A percentile compares a stretch with the other conserved stretches of the same genome.
phyloP scores from a whole-genome alignment of 2,113 vertebrate species.

The Notothenia coriiceps region DNA sequence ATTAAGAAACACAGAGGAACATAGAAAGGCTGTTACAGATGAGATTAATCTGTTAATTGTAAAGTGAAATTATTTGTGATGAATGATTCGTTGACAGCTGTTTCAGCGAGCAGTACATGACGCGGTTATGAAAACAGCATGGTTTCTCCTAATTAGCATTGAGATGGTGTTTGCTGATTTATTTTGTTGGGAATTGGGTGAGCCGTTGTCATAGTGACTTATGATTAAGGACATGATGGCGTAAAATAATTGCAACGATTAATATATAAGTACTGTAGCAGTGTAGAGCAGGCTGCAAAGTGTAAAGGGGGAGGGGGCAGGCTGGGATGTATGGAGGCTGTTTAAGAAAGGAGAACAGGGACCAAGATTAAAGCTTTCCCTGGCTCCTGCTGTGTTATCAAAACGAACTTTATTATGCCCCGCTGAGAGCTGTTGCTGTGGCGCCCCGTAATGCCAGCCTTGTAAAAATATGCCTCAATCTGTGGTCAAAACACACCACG shows the following conservation, averaged over 20 bases:
- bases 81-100: not conserved
- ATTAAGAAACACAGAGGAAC: not conserved
- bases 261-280: not conserved
- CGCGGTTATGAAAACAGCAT: not conserved
- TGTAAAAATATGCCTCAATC: constrained; percentile 63
- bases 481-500: constrained; percentile 25
- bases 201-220: constrained; percentile 25
- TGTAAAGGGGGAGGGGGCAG: constrained; percentile 4
- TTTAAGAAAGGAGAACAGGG: constrained; percentile 47
- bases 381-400: constrained; percentile 72
- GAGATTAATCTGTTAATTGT: constrained; percentile 20
- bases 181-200: constrained; percentile 6
- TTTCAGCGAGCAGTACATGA: constrained; percentile 11
- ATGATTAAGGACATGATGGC: not conserved
- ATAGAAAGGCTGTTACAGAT: not conserved
- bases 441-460: constrained; percentile 60
- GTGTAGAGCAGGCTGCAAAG: not conserved
- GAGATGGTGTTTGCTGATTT: constrained; percentile 6
- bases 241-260: constrained; percentile 8
- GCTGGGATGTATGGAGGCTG: constrained; percentile 32
- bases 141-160: constrained; percentile 17
- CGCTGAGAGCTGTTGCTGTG: constrained; percentile 63
- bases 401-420: constrained; percentile 75
- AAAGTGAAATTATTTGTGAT: not conserved
- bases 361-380: constrained; percentile 68